Percentiles rank a stretch among this genome's conserved stretches.
Evolutionary conservation across 2,113 vertebrate genomes (phyloP).

Genomic region (Dasyornis broadbenti): DNA sequence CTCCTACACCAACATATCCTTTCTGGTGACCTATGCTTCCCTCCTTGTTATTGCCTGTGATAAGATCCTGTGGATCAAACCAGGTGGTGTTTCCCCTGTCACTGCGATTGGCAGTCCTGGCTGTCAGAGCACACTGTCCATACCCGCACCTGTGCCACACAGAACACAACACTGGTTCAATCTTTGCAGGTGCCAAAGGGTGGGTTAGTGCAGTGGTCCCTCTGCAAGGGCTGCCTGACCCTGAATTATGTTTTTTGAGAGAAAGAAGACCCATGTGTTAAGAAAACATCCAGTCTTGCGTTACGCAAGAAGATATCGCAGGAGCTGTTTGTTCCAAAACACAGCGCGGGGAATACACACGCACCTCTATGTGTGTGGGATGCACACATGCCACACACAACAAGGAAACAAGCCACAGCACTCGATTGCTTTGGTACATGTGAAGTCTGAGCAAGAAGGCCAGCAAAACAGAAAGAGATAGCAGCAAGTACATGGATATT

Average conservation of each 20-base stretch:
- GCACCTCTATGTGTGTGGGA: neutral
- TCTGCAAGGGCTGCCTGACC: neutral
- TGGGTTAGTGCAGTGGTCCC: neutral
- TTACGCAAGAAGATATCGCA: neutral
- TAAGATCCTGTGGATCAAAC: neutral
- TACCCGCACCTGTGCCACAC: neutral
- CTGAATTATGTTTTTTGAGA: neutral
- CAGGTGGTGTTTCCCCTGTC: neutral
- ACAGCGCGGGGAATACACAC: accelerated
- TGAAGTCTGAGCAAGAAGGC: neutral
- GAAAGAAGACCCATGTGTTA: neutral
- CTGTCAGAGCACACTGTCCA: neutral
- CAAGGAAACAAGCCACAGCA: neutral
- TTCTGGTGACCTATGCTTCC: neutral
- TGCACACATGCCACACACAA: neutral
- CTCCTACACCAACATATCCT: neutral
- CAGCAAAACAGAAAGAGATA: neutral
- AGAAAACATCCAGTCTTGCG: neutral
- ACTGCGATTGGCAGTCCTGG: neutral
- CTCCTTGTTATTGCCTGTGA: neutral
- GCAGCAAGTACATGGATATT: neutral
- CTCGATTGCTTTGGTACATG: neutral
- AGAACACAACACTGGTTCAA: accelerated
- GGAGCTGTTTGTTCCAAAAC: neutral
- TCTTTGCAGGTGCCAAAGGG: accelerated